Evolutionary conservation across 1,140 invertebrate species (phyloP), one percentile per base, ranked within the genome.

Genomic region (Halotydeus destructor): DNA sequence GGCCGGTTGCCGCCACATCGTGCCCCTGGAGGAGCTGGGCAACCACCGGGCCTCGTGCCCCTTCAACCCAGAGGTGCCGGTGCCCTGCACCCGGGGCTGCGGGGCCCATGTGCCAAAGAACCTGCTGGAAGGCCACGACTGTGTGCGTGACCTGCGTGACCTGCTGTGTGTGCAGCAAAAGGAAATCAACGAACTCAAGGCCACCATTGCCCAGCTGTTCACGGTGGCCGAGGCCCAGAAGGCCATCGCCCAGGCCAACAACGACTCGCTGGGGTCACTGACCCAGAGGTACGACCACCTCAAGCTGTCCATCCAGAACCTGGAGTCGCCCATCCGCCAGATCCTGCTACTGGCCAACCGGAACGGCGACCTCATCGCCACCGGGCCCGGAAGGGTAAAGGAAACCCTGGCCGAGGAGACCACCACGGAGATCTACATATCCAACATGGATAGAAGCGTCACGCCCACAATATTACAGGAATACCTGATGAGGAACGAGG

Each of bases 51-150:
- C 76, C 54, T 82, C 89, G 60, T 93, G 86, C 65, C 77, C 82
- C 61, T 78, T 74, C 53, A 94, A 93, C 62, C 86, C 86, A 3
- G 89, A 88, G 57, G 69, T 81, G 57, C 85, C 83, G n/a, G 75
- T 88, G 48, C 73, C 75, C 19, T 94, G 86, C 60, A 80, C 85
- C 51, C 73, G 78, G 53, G 85, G 85, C 5, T 94, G 86, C 58
- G 84, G 82, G 31, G 66, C 88, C 14, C 73, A 88, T 36, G 79
- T 91, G 2, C 39, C 39, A 19, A 41, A 41, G 16, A 41, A 41
- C 25, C 14, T 18, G 19, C 8, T 41, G 11, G 27, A 31, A 4
- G 11, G 12, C 22, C 39, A 41, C 25, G 39, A 41, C 33, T 41
- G 39, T 32, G 25, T 41, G 12, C 18, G 23, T 14, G 39, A 41